Conservation (phyloP, 2,888 invertebrate genomes). For the Hypomecis atomaria region DNA sequence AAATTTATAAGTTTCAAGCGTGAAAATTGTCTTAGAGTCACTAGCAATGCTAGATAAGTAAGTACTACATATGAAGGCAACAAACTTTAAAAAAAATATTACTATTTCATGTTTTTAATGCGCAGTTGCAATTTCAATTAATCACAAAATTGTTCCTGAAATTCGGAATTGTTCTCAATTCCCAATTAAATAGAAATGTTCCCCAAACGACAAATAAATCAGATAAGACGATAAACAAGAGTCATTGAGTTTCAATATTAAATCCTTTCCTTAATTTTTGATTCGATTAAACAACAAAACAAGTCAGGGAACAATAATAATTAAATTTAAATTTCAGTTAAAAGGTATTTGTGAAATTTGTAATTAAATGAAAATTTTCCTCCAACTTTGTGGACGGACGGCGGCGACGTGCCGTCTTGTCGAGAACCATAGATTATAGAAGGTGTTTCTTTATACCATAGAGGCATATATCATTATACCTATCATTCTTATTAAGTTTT, state of each 20-base stretch:
- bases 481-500: no score
- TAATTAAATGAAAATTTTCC: slow-evolving; percentile 38
- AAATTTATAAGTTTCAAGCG: no score
- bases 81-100: no score
- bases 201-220: slow-evolving; percentile 6
- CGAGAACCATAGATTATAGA: slow-evolving; percentile 4
- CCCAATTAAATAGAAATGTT: neutral
- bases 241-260: slow-evolving; percentile 17
- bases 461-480: no score
- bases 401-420: slow-evolving; percentile 25
- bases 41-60: no score
- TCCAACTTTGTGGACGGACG: slow-evolving; percentile 49
- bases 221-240: slow-evolving; percentile 18
- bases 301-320: slow-evolving; percentile 31
- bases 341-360: slow-evolving; percentile 38
- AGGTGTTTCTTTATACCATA: no score
- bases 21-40: no score
- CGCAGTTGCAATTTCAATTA: no score
- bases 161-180: neutral
- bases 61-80: no score
- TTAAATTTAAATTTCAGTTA: slow-evolving; percentile 29
- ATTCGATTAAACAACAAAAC: slow-evolving; percentile 25
- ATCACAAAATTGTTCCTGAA: no score
- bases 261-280: slow-evolving; percentile 13
- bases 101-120: no score